Percentiles rank a stretch among this genome's conserved stretches.
Conservation (phyloP, 2,888 invertebrate species). For the Ichneumoninae sp. region DNA sequence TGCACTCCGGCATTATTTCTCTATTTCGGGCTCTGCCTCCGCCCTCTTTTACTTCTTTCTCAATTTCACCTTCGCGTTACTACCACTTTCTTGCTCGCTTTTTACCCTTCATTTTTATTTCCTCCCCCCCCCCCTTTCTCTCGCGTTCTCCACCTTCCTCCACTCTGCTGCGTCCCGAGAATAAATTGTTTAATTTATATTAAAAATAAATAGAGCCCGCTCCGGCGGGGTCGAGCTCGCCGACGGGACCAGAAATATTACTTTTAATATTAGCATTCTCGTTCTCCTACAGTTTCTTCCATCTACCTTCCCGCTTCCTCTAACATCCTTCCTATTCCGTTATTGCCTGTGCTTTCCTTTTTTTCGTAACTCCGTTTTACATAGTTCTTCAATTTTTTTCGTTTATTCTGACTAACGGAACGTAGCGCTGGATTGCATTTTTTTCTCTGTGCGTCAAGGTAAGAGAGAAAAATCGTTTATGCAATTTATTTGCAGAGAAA, state of each 20-base stretch:
- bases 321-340: conserved; percentile 39
- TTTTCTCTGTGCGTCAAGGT: background rate
- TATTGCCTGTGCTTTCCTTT: conserved; percentile 36
- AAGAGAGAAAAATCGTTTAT: background rate
- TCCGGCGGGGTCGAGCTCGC: conserved; percentile 75
- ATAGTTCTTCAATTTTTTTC: conserved; percentile 6
- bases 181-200: conserved; percentile 86
- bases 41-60: conserved; percentile 60
- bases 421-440: background rate
- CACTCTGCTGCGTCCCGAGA: conserved; percentile 76
- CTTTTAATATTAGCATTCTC: conserved; percentile 84
- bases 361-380: background rate
- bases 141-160: conserved; percentile 60
- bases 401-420: background rate
- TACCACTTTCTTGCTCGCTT: conserved; percentile 61
- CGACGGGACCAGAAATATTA: conserved; percentile 84
- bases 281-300: conserved; percentile 61
- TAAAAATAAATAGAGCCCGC: conserved; percentile 82
- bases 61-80: conserved; percentile 68
- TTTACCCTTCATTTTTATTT: conserved; percentile 35
- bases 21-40: conserved; percentile 78
- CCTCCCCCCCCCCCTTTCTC: conserved; percentile 62
- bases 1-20: conserved; percentile 83
- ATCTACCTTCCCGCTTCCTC: conserved; percentile 60
- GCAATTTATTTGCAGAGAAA: background rate